Evolutionary conservation across 2,113 vertebrate genomes (phyloP).

Genomic region (Gobio gobio): DNA sequence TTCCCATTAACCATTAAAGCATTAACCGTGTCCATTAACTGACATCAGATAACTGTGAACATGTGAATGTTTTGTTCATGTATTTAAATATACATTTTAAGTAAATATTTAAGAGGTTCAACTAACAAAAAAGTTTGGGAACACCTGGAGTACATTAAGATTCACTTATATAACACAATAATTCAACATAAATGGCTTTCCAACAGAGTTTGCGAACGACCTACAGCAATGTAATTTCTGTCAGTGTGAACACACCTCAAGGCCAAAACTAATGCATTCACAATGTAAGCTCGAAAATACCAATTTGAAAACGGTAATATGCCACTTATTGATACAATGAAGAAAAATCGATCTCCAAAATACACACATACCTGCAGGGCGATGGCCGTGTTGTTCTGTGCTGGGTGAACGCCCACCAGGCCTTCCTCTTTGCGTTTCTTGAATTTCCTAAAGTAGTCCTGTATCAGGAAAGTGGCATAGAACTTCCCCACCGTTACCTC

Average conservation of each 20-base stretch:
- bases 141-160: too few species aligned
- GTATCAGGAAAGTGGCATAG: constrained; percentile 99
- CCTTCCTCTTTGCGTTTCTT: constrained; percentile 99
- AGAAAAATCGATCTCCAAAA: neutral
- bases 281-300: too few species aligned
- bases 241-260: neutral
- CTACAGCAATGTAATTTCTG: neutral
- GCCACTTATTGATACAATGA: neutral
- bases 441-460: constrained; percentile 99
- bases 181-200: neutral
- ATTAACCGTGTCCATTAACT: too few species aligned
- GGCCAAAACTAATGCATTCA: neutral
- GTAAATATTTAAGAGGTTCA: too few species aligned
- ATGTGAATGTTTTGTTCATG: too few species aligned
- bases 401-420: constrained; percentile 92
- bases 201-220: neutral
- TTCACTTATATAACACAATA: neutral
- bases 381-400: constrained; percentile 92
- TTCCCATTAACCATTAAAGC: too few species aligned
- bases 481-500: constrained; percentile 99
- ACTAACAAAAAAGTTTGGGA: too few species aligned
- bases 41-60: too few species aligned
- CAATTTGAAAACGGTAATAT: too few species aligned
- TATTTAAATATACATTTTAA: too few species aligned
- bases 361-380: constrained; percentile 86